Base-by-base conservation (phyloP, 2,797 vertebrate genomes). In the Cuculus canorus region DNA sequence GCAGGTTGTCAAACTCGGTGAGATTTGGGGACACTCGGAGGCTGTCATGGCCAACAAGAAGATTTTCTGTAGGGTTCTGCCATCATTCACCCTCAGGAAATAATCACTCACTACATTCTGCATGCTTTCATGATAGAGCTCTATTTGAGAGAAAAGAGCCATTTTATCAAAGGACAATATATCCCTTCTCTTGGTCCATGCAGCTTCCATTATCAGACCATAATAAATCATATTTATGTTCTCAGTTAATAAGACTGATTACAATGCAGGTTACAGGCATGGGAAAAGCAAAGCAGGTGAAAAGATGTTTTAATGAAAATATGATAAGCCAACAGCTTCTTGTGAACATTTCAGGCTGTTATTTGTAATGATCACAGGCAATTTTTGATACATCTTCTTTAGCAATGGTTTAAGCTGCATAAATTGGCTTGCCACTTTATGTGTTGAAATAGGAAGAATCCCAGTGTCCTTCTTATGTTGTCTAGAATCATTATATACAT, bases 31-130 rank as follows among this genome's bases (percentile, higher is more conserved):
- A 97, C 95, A 98, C 98, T 98, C 97, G 71, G 91, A 97, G 97
- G 98, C 98, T 98, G 97, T 98, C 97, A 98, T 97, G 97, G 98
- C 98, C 98, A 99, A 98, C 98, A 98, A 99, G 98, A 98, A 98
- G 98, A 98, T 97, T 98, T 98, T 99, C 98, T 99, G 98, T 98
- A 98, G 96, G 98, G 98, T 97, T 98, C 97, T 96, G 95, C 98
- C 98, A 98, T 99, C 98, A 98, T 98, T 99, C 98, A 99, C 98
- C 98, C 98, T 97, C 97, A 98, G 98, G 98, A 99, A 99, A 99
- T 98, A 98, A 99, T 98, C 98, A 98, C 97, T 98, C 98, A 98
- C 95, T 98, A 96, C 97, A 95, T 96, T 97, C 98, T 98, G 98
- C 96, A 97, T 98, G 97, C 96, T 98, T 94, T 97, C 98, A 96